Conservation (phyloP, 2,888 invertebrate species). For the Microplitis manilae region DNA sequence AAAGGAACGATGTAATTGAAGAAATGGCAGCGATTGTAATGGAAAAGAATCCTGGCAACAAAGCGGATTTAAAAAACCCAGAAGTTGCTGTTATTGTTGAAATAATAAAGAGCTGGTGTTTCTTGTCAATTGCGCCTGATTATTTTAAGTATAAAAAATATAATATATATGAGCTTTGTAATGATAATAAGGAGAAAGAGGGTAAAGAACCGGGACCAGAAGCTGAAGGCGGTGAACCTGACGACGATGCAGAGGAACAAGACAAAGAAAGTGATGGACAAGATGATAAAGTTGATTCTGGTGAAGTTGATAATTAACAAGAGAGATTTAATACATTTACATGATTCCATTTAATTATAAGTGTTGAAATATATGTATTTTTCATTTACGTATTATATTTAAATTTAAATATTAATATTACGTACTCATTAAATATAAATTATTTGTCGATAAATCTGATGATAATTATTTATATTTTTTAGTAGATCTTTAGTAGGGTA, state of each 20-base stretch:
- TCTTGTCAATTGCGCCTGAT: conserved; percentile 85
- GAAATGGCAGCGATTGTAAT: conserved; percentile 82
- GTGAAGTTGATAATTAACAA: not conserved
- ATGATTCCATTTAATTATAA: not conserved
- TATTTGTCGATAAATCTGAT: too few species aligned
- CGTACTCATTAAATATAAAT: not conserved
- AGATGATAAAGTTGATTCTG: not conserved
- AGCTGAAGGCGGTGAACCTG: not conserved
- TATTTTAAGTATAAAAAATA: conserved; percentile 87
- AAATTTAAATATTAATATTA: not conserved
- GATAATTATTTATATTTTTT: not conserved
- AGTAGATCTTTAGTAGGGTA: too few species aligned
- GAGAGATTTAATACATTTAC: not conserved
- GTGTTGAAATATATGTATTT: not conserved
- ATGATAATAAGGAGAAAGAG: conserved; percentile 50
- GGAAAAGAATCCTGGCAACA: conserved; percentile 80
- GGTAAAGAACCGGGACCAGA: conserved; percentile 18
- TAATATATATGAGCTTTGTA: conserved; percentile 80
- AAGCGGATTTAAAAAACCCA: conserved; percentile 85
- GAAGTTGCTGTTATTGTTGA: conserved; percentile 87
- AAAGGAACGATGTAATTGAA: conserved; percentile 81
- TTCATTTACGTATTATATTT: not conserved
- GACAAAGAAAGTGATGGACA: not conserved
- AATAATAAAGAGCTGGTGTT: conserved; percentile 85
- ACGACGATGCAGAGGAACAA: not conserved